Evolutionary conservation across 2,888 invertebrate genomes (phyloP).

Genomic region (Odontothrips loti): DNA sequence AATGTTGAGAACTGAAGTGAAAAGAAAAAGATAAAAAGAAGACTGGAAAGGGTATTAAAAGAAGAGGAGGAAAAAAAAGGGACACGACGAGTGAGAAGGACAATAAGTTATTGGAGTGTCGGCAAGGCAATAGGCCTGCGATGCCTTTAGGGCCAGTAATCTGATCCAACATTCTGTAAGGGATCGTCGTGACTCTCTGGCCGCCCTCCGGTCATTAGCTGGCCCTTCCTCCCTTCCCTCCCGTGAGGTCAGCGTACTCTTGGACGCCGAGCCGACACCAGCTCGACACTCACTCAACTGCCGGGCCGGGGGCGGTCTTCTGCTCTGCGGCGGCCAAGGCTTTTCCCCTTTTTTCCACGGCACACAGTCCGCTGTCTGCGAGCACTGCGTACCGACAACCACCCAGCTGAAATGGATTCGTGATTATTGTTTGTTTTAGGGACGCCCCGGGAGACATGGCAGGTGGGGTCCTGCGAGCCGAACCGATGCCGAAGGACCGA

Average conservation of each 20-base stretch:
- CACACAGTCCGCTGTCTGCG: neutral
- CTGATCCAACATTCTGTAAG: slow-evolving; percentile 17
- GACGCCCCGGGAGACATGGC: neutral
- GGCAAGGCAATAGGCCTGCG: neutral
- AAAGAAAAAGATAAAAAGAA: neutral
- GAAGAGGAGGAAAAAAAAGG: neutral
- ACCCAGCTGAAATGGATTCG: neutral
- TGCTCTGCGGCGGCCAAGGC: neutral
- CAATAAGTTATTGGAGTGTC: slow-evolving; percentile 6
- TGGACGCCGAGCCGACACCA: too few relatives aligned
- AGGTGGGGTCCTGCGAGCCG: neutral
- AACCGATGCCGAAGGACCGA: neutral
- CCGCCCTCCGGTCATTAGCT: neutral
- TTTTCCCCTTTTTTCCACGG: too few relatives aligned
- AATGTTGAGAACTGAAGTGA: neutral
- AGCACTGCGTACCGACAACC: neutral
- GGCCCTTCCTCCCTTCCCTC: neutral
- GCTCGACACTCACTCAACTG: too few relatives aligned
- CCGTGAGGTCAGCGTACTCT: too few relatives aligned
- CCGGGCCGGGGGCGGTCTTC: neutral
- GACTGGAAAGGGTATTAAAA: neutral
- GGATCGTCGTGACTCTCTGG: neutral
- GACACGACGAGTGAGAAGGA: neutral
- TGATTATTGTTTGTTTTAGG: neutral
- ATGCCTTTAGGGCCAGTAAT: slow-evolving; percentile 1